phyloP scores from a whole-genome alignment of 2,888 invertebrate species.

The Megastigmus dorsalis region DNA sequence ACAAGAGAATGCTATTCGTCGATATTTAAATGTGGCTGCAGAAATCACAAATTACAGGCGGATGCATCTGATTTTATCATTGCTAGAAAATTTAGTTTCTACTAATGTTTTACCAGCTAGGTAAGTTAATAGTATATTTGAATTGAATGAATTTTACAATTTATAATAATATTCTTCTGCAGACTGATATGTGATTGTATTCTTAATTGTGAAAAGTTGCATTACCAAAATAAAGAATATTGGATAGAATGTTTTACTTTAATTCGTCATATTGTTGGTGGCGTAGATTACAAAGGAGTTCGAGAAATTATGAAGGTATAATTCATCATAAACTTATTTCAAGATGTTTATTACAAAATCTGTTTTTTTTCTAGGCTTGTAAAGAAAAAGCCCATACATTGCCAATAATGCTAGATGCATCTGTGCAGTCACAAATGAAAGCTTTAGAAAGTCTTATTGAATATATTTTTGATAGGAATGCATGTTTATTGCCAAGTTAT shows the following conservation, averaged over 20 bases:
- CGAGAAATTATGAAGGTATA: conserved; percentile 91
- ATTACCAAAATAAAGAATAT: conserved; percentile 86
- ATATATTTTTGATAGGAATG: conserved; percentile 93
- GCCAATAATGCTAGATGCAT: conserved; percentile 86
- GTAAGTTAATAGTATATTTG: conserved; percentile 72
- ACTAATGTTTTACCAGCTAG: conserved; percentile 84
- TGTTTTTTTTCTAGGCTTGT: conserved; percentile 79
- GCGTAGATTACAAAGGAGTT: conserved; percentile 96
- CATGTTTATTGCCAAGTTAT: conserved; percentile 94
- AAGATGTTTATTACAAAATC: not conserved
- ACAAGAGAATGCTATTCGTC: conserved; percentile 84
- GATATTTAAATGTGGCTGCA: conserved; percentile 84
- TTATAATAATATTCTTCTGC: conserved; percentile 36
- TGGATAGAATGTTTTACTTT: conserved; percentile 93
- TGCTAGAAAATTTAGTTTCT: conserved; percentile 85
- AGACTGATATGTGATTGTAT: conserved; percentile 92
- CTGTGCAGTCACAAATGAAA: conserved; percentile 87
- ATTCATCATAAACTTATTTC: not conserved
- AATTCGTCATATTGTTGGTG: conserved; percentile 88
- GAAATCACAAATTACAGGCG: conserved; percentile 84
- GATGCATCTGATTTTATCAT: conserved; percentile 83
- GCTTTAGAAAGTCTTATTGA: conserved; percentile 88
- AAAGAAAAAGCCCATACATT: conserved; percentile 91
- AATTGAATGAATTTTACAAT: not conserved
- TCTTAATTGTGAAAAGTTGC: conserved; percentile 86